A percentile compares a stretch with the other conserved stretches of the same genome.
Evolutionary conservation across 2,888 invertebrate species (phyloP).

Genomic region (Hoplodrina blanda): DNA sequence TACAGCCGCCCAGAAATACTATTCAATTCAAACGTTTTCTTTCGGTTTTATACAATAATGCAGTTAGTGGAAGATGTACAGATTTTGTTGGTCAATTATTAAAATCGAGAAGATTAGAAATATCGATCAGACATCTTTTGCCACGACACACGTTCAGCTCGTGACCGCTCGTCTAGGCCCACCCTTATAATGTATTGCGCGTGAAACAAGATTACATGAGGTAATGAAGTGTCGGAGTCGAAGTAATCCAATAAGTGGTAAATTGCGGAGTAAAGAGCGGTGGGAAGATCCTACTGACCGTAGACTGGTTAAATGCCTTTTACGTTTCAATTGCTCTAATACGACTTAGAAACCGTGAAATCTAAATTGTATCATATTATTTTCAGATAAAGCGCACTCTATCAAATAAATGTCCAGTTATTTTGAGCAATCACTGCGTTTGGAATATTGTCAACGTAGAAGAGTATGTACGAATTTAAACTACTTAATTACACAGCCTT

Average conservation of each 20-base stretch:
- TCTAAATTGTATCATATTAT: slow-evolving; percentile 18
- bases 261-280: neutral
- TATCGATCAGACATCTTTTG: neutral
- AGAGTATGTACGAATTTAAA: slow-evolving; percentile 75
- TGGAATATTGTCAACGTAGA: slow-evolving; percentile 86
- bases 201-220: neutral
- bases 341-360: neutral
- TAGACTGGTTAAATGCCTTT: neutral
- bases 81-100: no score
- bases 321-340: neutral
- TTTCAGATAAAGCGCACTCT: slow-evolving; percentile 85
- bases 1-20: no score
- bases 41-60: no score
- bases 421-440: slow-evolving; percentile 85
- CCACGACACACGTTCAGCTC: no score
- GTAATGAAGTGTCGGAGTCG: neutral
- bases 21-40: no score
- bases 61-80: no score
- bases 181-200: neutral
- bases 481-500: neutral
- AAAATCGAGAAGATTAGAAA: no score
- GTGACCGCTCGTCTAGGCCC: no score
- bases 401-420: slow-evolving; percentile 82
- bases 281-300: neutral
- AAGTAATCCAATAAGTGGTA: neutral